A percentile compares a stretch with the other conserved stretches of the same genome.
phyloP scores from a whole-genome alignment of 1,140 invertebrate species.

The Neuroterus valhalla region DNA sequence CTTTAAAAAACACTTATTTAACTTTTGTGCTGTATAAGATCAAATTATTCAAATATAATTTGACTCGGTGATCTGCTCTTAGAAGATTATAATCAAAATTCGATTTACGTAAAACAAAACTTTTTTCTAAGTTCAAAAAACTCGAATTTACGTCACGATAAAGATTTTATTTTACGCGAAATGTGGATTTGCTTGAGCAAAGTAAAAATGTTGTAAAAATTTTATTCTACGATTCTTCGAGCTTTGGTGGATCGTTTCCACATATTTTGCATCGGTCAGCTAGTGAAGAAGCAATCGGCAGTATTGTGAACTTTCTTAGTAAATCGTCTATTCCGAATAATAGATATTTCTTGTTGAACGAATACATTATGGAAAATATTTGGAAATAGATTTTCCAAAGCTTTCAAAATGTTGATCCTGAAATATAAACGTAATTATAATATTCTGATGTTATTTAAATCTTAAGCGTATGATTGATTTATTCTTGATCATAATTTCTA shows the following conservation, averaged over 20 bases:
- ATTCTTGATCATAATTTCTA: no score
- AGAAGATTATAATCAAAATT: no score
- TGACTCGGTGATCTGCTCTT: no score
- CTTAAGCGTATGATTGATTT: no score
- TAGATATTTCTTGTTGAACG: not conserved
- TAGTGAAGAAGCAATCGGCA: not conserved
- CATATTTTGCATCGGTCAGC: conserved; percentile 16
- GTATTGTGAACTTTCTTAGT: not conserved
- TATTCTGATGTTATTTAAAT: no score
- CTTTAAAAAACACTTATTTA: no score
- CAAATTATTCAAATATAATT: no score
- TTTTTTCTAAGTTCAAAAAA: not conserved
- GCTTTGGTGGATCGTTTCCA: not conserved
- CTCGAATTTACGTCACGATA: not conserved
- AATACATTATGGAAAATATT: no score
- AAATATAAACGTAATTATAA: no score
- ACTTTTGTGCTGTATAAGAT: no score
- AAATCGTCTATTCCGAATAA: not conserved
- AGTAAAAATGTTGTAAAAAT: conserved; percentile 20
- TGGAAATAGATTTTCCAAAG: no score
- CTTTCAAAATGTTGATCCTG: no score
- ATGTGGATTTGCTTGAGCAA: conserved; percentile 1
- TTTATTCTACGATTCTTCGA: conserved; percentile 8
- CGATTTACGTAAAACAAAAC: not conserved
- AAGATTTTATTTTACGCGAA: not conserved